These are phyloP conservation scores for Pollicipes pollicipes DNA, from an alignment of 1,140 invertebrate species.

Conservation along the genomic window DNA sequence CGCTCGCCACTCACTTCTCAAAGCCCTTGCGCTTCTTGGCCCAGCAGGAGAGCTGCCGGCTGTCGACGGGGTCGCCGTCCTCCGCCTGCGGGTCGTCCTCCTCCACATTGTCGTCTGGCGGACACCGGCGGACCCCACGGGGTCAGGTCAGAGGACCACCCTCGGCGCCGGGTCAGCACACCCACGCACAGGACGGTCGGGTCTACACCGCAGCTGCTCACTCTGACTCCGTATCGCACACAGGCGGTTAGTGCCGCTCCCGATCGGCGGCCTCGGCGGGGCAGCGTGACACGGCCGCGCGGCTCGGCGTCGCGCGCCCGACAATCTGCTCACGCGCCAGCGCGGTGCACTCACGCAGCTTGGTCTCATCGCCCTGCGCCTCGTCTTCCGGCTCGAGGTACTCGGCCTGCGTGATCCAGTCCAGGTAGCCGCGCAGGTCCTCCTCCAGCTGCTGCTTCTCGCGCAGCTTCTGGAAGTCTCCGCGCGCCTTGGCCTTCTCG, in stretches of 20 bases:
- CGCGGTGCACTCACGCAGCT: conserved; percentile 22
- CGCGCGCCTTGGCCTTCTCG: conserved; percentile 95
- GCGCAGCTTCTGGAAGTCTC: conserved; percentile 93
- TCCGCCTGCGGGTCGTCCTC: conserved; percentile 69
- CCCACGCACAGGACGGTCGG: too few relatives aligned
- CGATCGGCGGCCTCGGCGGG: background rate
- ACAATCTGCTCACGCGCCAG: conserved; percentile 12
- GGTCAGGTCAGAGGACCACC: too few relatives aligned
- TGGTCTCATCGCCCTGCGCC: conserved; percentile 35
- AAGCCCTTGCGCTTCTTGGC: conserved; percentile 63
- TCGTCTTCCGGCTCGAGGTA: conserved; percentile 91
- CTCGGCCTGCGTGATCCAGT: conserved; percentile 99
- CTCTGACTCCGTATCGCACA: too few relatives aligned
- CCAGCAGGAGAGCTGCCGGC: conserved; percentile 58
- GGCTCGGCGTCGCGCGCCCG: conserved; percentile 11
- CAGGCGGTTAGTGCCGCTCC: too few relatives aligned
- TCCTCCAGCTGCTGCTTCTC: conserved; percentile 98
- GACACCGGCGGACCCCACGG: conserved; percentile 8
- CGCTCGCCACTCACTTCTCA: conserved; percentile 39
- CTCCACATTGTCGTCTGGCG: conserved; percentile 43
- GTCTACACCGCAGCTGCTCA: too few relatives aligned
- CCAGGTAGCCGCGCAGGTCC: conserved; percentile 88
- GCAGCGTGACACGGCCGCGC: conserved; percentile 12
- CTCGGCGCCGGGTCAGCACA: too few relatives aligned
- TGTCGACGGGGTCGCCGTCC: conserved; percentile 47